Percentiles rank a stretch among this genome's conserved stretches.
phyloP scores from a whole-genome alignment of 1,140 invertebrate species.

The Drosophila suzukii region DNA sequence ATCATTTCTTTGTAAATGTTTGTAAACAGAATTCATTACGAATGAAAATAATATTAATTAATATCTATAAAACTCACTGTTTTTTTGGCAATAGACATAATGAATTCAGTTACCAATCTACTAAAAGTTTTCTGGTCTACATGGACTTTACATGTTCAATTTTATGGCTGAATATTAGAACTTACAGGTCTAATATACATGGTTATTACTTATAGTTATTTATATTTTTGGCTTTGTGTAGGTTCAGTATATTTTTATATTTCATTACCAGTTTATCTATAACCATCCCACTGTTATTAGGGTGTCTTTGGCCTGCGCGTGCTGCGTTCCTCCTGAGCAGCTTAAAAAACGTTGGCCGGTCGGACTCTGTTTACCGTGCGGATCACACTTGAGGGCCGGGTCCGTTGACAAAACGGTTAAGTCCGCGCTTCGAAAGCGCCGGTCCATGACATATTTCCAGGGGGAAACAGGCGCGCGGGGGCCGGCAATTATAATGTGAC shows the following conservation, averaged over 20 bases:
- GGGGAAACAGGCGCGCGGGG: slow-evolving; percentile 25
- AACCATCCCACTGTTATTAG: slow-evolving; percentile 27
- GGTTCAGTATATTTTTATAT: neutral
- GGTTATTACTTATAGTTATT: too few species aligned
- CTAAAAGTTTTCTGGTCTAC: too few species aligned
- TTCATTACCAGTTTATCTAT: neutral
- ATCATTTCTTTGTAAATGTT: too few species aligned
- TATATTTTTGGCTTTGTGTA: neutral
- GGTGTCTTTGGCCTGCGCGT: slow-evolving; percentile 48
- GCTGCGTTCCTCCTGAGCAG: slow-evolving; percentile 57
- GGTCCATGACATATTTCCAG: slow-evolving; percentile 33
- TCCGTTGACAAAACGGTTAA: slow-evolving; percentile 71
- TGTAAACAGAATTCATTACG: too few species aligned
- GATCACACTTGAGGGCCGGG: slow-evolving; percentile 72
- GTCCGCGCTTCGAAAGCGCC: slow-evolving; percentile 46
- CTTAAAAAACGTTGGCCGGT: slow-evolving; percentile 69
- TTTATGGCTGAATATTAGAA: too few species aligned
- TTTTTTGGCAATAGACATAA: too few species aligned
- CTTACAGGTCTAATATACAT: too few species aligned
- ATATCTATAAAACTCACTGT: too few species aligned
- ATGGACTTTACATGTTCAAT: too few species aligned
- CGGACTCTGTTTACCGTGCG: slow-evolving; percentile 66
- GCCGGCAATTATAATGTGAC: slow-evolving; percentile 66
- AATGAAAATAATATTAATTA: too few species aligned
- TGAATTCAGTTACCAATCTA: too few species aligned